Percentiles rank a stretch among this genome's conserved stretches.
phyloP scores from a whole-genome alignment of 2,113 vertebrate species.

The Chrysemys picta region DNA sequence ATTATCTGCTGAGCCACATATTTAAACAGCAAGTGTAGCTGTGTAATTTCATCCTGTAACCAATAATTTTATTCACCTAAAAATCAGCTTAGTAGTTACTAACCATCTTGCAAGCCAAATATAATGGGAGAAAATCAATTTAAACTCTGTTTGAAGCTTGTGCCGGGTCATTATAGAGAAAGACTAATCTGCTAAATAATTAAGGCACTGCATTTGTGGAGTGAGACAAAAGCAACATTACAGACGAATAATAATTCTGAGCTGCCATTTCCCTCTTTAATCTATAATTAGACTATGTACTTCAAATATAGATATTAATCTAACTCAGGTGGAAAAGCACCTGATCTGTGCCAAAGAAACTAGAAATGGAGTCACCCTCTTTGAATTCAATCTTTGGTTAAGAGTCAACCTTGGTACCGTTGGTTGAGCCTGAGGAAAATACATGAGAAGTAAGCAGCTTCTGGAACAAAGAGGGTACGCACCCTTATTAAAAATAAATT shows the following conservation, averaged over 20 bases:
- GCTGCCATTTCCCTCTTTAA: slow-evolving; percentile 28
- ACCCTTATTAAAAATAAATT: slow-evolving; percentile 44
- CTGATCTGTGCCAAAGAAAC: slow-evolving; percentile 32
- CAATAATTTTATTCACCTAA: slow-evolving; percentile 52
- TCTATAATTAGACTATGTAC: slow-evolving; percentile 47
- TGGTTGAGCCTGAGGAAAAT: slow-evolving; percentile 28
- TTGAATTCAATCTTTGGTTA: background rate
- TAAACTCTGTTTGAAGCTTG: slow-evolving; percentile 51
- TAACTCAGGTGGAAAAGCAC: slow-evolving; percentile 24
- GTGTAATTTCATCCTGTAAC: slow-evolving; percentile 54
- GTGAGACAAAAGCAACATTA: slow-evolving; percentile 46
- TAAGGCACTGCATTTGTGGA: slow-evolving; percentile 56
- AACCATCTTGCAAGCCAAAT: slow-evolving; percentile 55
- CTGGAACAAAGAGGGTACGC: background rate
- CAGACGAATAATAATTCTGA: slow-evolving; percentile 44
- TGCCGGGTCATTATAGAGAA: slow-evolving; percentile 49
- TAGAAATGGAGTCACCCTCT: background rate
- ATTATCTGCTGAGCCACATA: background rate
- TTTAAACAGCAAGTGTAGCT: slow-evolving; percentile 32
- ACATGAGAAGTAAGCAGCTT: slow-evolving; percentile 9
- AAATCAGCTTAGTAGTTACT: slow-evolving; percentile 61
- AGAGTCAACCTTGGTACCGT: slow-evolving; percentile 24
- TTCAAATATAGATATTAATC: slow-evolving; percentile 64
- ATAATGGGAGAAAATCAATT: slow-evolving; percentile 39
- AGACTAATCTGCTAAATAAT: slow-evolving; percentile 53